Evolutionary conservation across 2,888 invertebrate species (phyloP), one percentile per base, ranked within the genome.

Genomic region (Drosophila melanosoma): DNA sequence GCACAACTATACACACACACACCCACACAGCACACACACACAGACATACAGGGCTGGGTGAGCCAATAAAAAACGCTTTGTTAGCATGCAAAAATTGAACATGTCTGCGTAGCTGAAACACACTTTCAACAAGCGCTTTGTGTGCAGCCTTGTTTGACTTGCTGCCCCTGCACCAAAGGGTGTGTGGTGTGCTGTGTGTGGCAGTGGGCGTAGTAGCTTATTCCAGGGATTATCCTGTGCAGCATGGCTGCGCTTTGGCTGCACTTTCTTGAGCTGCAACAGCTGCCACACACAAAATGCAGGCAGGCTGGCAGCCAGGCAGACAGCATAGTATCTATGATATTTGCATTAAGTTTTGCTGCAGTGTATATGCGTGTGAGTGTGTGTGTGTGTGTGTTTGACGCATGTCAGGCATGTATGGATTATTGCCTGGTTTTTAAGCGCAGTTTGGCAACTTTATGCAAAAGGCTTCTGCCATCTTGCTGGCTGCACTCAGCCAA

Each of bases 241-340:
- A 79, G 87, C 87, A 74, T 90, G 87, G 72, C 76, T 87, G 89
- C 82, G 69, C 88, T 87, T 87, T 83, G 80, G 80, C 83, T 86
- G 80, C 82, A 83, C 75, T 78, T 85, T 77, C 81, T 74, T 87
- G 72, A 59, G 23, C n/a, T 11, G 52, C 42, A 5, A 48, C 38
- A 53, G 49, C 59, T 23, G 57, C 70, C 49, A 38, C 69, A 20
- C 57, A 35, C 48, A 38, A 52, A 53, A 73, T 73, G 64, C 71
- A 58, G 58, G 33, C 54, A 23, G 26, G 38, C 58, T 36, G 49
- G 58, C 23, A 23, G 23, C 23, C 76, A 51, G 60, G 42, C 48
- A 23, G 51, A 54, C 76, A 53, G 45, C 45, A 8, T 15, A 2
- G 20, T 7, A 45, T 15, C 45, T 67, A 62, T 66, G 59, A 68